These are phyloP conservation scores for Zygogramma bicolorata DNA, from an alignment of 2,888 invertebrate genomes.

Conservation along the genomic window DNA sequence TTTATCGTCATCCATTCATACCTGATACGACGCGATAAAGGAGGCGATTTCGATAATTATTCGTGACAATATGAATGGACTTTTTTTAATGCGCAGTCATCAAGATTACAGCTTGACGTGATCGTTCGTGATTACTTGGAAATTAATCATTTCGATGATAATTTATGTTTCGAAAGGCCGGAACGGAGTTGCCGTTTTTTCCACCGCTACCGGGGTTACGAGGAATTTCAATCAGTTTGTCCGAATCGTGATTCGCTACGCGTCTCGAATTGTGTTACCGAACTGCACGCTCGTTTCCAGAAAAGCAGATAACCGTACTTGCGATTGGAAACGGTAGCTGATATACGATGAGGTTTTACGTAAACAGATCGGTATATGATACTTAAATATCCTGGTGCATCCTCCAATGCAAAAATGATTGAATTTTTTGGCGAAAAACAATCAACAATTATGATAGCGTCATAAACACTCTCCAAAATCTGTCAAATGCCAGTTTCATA, in stretches of 20 bases:
- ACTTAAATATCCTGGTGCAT: too few species aligned
- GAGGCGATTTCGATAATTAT: background rate
- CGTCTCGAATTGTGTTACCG: too few species aligned
- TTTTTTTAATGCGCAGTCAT: background rate
- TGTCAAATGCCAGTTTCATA: too few species aligned
- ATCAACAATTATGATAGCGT: too few species aligned
- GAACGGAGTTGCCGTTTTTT: background rate
- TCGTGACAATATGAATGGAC: background rate
- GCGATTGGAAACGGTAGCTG: too few species aligned
- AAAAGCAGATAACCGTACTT: too few species aligned
- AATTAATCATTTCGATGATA: background rate
- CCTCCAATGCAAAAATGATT: too few species aligned
- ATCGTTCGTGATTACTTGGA: background rate
- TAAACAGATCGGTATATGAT: too few species aligned
- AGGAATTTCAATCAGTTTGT: background rate
- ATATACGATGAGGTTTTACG: too few species aligned
- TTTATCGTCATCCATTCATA: conserved; percentile 4
- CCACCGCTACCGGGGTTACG: background rate
- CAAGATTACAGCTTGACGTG: background rate
- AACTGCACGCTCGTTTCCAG: too few species aligned
- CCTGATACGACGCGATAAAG: background rate
- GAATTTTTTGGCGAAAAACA: too few species aligned
- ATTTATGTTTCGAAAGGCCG: background rate
- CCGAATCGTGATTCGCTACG: background rate
- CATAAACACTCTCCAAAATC: too few species aligned